Evolutionary conservation across 2,113 vertebrate genomes (phyloP).

Genomic region (Epinephelus moara): DNA sequence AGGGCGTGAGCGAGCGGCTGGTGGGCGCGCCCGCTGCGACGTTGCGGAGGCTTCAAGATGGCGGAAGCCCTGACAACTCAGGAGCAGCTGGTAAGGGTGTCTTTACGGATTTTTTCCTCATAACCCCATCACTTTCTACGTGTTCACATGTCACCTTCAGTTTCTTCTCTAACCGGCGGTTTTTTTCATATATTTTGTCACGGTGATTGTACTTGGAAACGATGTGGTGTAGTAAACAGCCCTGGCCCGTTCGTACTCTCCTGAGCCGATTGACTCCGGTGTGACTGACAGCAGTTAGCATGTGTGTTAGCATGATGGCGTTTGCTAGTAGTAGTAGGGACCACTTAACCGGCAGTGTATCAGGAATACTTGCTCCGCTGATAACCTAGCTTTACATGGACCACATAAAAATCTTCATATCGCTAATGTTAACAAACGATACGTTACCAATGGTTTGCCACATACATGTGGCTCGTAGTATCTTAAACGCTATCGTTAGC

Average conservation of each 20-base stretch:
- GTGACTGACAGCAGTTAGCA: conserved; percentile 79
- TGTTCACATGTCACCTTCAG: not conserved
- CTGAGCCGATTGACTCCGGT: conserved; percentile 59
- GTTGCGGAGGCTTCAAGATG: conserved; percentile 89
- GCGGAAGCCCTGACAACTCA: conserved; percentile 88
- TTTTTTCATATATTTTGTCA: not conserved
- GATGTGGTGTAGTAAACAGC: conserved; percentile 38
- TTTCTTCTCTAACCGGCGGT: not conserved
- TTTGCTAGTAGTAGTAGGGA: conserved; percentile 32
- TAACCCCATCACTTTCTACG: not conserved
- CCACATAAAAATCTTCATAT: no score
- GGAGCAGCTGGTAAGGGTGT: conserved; percentile 86
- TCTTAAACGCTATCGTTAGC: conserved; percentile 33
- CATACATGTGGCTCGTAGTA: not conserved
- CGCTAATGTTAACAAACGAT: accelerated
- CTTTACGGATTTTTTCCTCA: conserved; percentile 31
- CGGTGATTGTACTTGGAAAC: not conserved
- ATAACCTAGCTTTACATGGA: not conserved
- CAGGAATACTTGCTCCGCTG: not conserved
- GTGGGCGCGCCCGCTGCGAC: conserved; percentile 84
- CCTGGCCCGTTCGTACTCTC: conserved; percentile 65
- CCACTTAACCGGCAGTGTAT: conserved; percentile 41
- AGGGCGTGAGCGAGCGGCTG: conserved; percentile 62
- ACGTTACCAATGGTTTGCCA: accelerated
- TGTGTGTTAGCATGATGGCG: conserved; percentile 73